Base-by-base conservation (phyloP, 2,797 vertebrate species). In the Amphiprion clarkii region DNA sequence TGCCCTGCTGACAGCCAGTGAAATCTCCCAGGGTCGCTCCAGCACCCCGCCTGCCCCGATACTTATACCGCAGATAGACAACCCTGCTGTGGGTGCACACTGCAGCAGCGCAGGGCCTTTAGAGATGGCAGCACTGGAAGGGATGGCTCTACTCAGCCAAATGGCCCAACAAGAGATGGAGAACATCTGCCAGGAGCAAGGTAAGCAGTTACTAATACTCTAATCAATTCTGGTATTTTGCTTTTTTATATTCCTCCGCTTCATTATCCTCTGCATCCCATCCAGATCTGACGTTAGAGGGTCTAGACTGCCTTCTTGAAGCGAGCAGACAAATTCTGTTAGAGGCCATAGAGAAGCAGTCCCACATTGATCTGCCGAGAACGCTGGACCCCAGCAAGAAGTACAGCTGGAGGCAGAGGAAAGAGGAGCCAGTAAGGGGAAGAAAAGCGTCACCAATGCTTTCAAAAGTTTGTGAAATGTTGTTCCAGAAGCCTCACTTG, bases 361-460 rank as follows among this genome's bases (percentile, higher is more conserved):
- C 94, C 53, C 96, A 95, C 91, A 93, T 99, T 67, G 90, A 95
- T 68, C 95, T 99, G 54, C 96, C 98, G 2, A 91, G 98, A 79
- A 96, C 96, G 21, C 93, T 99, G 82, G 95, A 97, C 88, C 97
- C 97, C 76, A 95, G 96, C 94, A 99, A 97, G 93, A 98, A 97
- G 71, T 99, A 99, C 89, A 99, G 98, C 95, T 99, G 98, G 98
- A 97, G 97, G 95, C 97, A 96, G 89, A 97, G 97, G 93, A 99
- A 98, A 80, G 97, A 97, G 42, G 96, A 97, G 83, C 96, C 95
- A 17, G 98, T 99, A 89, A 95, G 96, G 85, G 9, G 11, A 54
- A 67, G 56, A 57, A 17, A 33, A 54, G 14, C 2, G 19, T 27
- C 53, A 1, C 21, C 33, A 5, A 51, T 1, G 55, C 42, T 48